Percentiles rank a stretch among this genome's conserved stretches.
Evolutionary conservation across 2,888 invertebrate species (phyloP).

Genomic region (Synanthedon vespiformis): DNA sequence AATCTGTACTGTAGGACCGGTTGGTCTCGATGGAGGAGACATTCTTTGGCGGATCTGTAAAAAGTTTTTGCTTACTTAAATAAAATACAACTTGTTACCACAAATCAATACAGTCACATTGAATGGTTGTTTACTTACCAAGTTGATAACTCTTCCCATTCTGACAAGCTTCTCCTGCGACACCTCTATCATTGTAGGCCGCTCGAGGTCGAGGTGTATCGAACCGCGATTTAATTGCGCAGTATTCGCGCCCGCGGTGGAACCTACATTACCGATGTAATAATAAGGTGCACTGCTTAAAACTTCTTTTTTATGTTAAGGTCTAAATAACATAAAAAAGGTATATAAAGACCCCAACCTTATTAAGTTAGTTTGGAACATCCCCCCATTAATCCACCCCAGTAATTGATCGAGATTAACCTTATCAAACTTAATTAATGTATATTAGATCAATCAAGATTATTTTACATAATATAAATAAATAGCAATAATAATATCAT

Average conservation of each 20-base stretch:
- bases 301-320: too few species aligned
- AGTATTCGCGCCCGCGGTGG: neutral
- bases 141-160: slow-evolving; percentile 18
- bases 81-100: neutral
- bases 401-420: too few species aligned
- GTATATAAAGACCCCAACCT: too few species aligned
- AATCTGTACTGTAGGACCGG: neutral
- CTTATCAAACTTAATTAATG: too few species aligned
- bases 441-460: too few species aligned
- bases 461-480: too few species aligned
- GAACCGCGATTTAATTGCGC: slow-evolving; percentile 16
- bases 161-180: slow-evolving; percentile 25
- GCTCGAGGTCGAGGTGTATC: slow-evolving; percentile 35
- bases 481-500: too few species aligned
- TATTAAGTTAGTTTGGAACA: too few species aligned
- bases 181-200: slow-evolving; percentile 38
- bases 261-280: neutral
- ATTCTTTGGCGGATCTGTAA: neutral
- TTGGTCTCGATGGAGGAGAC: neutral
- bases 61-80: neutral
- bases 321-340: too few species aligned
- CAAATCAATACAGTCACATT: neutral
- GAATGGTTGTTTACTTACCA: slow-evolving; percentile 15
- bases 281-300: too few species aligned
- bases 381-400: too few species aligned